Conservation (phyloP, 2,797 vertebrate species). For the Rallus crepitans region DNA sequence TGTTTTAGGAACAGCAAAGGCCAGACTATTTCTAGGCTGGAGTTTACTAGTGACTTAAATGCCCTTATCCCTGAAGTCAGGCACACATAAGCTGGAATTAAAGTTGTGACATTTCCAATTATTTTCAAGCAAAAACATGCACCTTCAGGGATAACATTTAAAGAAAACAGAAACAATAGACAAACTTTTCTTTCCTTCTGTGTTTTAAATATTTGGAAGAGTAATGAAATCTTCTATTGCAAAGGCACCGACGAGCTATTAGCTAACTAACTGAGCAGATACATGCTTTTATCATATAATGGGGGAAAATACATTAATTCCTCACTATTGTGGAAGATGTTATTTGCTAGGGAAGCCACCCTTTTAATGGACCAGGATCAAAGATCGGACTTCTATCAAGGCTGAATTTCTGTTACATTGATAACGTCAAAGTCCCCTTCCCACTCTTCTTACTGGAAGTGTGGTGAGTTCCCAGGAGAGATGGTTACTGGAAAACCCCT, state of each 20-base stretch:
- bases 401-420: neutral
- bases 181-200: neutral
- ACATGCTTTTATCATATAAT: neutral
- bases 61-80: neutral
- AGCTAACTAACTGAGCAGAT: neutral
- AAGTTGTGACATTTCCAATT: constrained; percentile 24
- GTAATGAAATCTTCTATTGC: neutral
- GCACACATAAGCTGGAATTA: neutral
- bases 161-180: constrained; percentile 2
- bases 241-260: neutral
- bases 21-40: constrained; percentile 19
- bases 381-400: neutral
- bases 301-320: neutral
- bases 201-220: neutral
- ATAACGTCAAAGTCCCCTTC: neutral
- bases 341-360: neutral
- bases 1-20: constrained; percentile 22
- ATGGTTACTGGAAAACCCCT: neutral
- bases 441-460: neutral
- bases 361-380: neutral
- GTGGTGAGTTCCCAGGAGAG: neutral
- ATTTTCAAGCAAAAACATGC: neutral
- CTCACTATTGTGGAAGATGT: neutral
- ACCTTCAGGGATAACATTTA: neutral
- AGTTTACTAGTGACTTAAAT: constrained; percentile 13